These are phyloP conservation scores for Scaptomyza polygonia DNA, from an alignment of 2,888 invertebrate species.

Conservation along the genomic window DNA sequence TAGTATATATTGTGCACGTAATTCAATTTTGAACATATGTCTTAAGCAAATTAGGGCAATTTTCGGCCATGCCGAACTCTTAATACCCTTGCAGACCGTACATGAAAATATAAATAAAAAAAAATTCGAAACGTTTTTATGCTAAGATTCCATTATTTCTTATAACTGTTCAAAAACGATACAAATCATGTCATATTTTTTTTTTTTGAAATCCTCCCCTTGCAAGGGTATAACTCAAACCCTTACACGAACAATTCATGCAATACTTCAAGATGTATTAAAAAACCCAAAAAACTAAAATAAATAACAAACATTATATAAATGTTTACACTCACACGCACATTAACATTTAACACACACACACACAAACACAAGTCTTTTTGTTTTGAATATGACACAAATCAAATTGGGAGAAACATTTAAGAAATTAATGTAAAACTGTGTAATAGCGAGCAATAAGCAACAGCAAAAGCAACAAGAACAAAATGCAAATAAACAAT, in stretches of 20 bases:
- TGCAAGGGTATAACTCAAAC: slow-evolving; percentile 18
- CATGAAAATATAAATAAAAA: too few species aligned
- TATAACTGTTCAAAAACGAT: too few species aligned
- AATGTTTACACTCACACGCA: slow-evolving; percentile 9
- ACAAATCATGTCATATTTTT: too few species aligned
- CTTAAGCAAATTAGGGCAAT: neutral
- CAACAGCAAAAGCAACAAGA: slow-evolving; percentile 2
- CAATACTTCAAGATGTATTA: slow-evolving; percentile 11
- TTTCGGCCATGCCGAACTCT: slow-evolving; percentile 7
- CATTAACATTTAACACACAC: slow-evolving; percentile 21
- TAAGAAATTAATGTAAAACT: slow-evolving; percentile 16
- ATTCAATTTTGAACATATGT: slow-evolving; percentile 15
- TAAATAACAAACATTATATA: slow-evolving; percentile 7
- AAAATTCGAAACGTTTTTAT: too few species aligned
- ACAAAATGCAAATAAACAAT: slow-evolving; percentile 32
- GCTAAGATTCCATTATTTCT: too few species aligned
- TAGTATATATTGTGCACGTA: slow-evolving; percentile 16
- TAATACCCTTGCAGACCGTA: slow-evolving; percentile 17
- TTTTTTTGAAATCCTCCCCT: neutral
- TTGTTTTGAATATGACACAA: slow-evolving; percentile 9
- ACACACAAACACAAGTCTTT: slow-evolving; percentile 26
- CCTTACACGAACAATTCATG: neutral
- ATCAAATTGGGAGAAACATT: slow-evolving; percentile 9
- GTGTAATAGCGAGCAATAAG: slow-evolving; percentile 27
- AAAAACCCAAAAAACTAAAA: slow-evolving; percentile 8